Conservation (phyloP, 2,888 invertebrate species). For the Argyra leucocephala region DNA sequence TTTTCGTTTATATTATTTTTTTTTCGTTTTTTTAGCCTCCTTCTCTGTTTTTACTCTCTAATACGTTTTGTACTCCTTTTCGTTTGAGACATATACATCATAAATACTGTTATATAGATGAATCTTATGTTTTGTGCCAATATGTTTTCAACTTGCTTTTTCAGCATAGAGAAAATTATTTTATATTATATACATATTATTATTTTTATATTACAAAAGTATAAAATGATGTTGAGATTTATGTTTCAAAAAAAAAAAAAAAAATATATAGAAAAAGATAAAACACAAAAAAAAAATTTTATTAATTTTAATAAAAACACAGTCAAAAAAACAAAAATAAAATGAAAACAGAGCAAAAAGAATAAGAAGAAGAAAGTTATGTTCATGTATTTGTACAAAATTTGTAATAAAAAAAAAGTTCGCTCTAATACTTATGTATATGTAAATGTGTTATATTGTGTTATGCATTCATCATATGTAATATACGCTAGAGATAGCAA, state of each 20-base stretch:
- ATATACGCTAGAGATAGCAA: no score
- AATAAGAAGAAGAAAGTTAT: not conserved
- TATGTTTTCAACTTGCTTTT: not conserved
- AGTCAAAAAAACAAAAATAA: not conserved
- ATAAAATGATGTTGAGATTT: not conserved
- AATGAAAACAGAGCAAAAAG: no score
- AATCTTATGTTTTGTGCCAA: slow-evolving; percentile 1
- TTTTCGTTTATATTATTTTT: not conserved
- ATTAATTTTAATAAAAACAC: not conserved
- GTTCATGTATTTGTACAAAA: not conserved
- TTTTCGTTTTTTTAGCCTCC: not conserved
- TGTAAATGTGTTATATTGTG: no score
- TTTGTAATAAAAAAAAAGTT: not conserved
- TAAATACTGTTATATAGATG: not conserved
- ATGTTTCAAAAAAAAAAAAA: not conserved
- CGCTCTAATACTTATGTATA: no score
- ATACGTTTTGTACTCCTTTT: no score
- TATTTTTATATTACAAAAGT: not conserved
- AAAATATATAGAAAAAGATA: not conserved
- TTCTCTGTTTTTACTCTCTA: not conserved
- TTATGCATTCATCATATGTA: no score
- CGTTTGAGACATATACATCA: not conserved
- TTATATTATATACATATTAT: no score
- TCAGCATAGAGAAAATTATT: not conserved
- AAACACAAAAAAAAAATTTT: not conserved